A percentile compares a stretch with the other conserved stretches of the same genome.
phyloP scores from a whole-genome alignment of 2,113 vertebrate species.

The Sula dactylatra region DNA sequence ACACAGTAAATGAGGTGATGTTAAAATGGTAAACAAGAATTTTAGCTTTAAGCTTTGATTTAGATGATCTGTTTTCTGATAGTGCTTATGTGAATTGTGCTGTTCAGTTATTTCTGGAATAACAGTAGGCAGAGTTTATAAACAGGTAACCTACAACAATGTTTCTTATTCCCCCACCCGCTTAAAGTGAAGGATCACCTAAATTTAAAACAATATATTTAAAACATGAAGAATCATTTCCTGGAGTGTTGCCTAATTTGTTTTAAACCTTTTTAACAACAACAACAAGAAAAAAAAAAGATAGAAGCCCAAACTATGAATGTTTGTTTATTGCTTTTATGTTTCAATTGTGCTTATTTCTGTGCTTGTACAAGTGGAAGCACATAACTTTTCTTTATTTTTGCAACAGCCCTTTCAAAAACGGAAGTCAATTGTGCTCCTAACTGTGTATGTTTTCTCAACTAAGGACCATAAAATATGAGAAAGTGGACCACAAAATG shows the following conservation, averaged over 20 bases:
- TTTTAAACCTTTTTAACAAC: background rate
- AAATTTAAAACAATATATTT: conserved; percentile 54
- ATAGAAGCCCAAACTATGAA: background rate
- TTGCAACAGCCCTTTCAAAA: background rate
- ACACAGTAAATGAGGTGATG: background rate
- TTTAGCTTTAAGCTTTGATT: conserved; percentile 23
- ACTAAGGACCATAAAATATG: background rate
- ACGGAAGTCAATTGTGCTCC: conserved; percentile 26
- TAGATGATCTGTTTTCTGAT: conserved; percentile 6
- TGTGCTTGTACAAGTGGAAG: background rate
- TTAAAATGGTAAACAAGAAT: conserved; percentile 2
- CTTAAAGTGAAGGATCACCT: conserved; percentile 38
- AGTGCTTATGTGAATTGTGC: background rate
- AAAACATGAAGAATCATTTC: conserved; percentile 32
- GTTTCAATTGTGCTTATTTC: conserved; percentile 43
- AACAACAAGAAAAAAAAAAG: background rate
- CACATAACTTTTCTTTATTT: background rate
- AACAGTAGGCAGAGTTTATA: conserved; percentile 12
- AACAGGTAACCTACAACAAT: conserved; percentile 52
- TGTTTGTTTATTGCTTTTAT: conserved; percentile 25
- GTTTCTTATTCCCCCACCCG: background rate
- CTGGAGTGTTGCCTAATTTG: conserved; percentile 34
- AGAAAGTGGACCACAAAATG: background rate
- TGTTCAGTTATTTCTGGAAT: conserved; percentile 30
- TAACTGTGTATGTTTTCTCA: background rate